Conservation (phyloP, 2,797 vertebrate species). For the Bovichtus diacanthus region DNA sequence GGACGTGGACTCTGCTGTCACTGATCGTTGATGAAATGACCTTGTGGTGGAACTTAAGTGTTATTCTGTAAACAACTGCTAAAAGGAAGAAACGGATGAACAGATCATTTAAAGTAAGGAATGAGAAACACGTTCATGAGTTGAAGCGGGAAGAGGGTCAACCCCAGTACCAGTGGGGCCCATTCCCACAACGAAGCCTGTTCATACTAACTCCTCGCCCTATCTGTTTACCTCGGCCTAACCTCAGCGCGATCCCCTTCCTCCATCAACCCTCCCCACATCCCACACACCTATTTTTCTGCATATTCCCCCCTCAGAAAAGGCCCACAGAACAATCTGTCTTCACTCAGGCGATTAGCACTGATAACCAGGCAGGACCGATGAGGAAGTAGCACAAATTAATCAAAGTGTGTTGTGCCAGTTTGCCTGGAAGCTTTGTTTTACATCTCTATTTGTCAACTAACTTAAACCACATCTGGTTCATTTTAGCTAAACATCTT, state of each 20-base stretch:
- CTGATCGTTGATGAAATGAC: conserved; percentile 18
- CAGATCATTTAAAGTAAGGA: conserved; percentile 35
- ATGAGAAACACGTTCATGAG: conserved; percentile 46
- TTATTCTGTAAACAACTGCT: conserved; percentile 20
- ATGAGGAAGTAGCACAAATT: conserved; percentile 44
- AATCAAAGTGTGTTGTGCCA: conserved; percentile 50
- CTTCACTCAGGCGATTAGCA: conserved; percentile 59
- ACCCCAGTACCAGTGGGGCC: conserved; percentile 57
- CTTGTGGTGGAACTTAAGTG: background rate
- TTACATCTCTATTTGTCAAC: conserved; percentile 29
- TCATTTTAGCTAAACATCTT: conserved; percentile 35
- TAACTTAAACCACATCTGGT: conserved; percentile 41
- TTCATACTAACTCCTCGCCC: conserved; percentile 67
- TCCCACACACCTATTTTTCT: conserved; percentile 25
- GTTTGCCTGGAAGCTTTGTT: conserved; percentile 37
- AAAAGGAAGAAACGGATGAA: conserved; percentile 13
- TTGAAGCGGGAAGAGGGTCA: conserved; percentile 54
- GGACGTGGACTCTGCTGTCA: background rate
- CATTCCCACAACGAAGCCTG: conserved; percentile 68
- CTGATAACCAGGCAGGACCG: conserved; percentile 64
- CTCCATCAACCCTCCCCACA: conserved; percentile 22
- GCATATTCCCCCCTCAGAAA: conserved; percentile 21
- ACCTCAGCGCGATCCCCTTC: conserved; percentile 50
- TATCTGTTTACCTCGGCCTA: conserved; percentile 62
- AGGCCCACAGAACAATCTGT: conserved; percentile 55